Evolutionary conservation across 2,113 vertebrate species (phyloP).

Genomic region (Epinephelus lanceolatus): DNA sequence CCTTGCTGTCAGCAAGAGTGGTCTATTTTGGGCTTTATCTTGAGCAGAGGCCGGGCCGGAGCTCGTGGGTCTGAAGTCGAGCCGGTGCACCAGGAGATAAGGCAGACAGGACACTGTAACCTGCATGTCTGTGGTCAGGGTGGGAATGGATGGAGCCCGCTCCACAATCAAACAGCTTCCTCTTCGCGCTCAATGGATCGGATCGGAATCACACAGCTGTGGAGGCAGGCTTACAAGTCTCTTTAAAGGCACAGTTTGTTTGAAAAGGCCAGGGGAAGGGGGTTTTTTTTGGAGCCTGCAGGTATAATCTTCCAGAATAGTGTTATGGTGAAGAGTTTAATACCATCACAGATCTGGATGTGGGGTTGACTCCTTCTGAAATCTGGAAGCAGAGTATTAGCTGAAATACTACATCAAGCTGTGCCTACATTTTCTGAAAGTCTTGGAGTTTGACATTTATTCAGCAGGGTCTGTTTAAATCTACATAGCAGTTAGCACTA

Average conservation of each 20-base stretch:
- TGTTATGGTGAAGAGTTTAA: conserved; percentile 2
- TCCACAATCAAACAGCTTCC: conserved; percentile 71
- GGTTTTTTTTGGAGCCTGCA: conserved; percentile 22
- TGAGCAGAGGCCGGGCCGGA: conserved; percentile 62
- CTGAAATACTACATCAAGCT: not conserved
- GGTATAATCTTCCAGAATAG: not conserved
- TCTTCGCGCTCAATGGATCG: conserved; percentile 59
- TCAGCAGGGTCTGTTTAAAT: not conserved
- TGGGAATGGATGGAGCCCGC: conserved; percentile 66
- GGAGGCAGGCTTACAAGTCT: conserved; percentile 52
- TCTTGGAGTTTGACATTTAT: not conserved
- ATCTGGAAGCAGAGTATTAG: not conserved
- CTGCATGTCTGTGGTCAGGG: conserved; percentile 75
- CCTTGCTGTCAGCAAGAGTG: conserved; percentile 77
- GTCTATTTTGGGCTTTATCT: conserved; percentile 85
- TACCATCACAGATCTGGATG: not conserved
- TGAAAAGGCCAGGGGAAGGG: conserved; percentile 22
- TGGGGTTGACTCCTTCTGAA: not conserved
- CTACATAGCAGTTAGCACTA: too few relatives aligned
- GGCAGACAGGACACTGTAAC: conserved; percentile 80
- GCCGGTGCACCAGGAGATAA: conserved; percentile 78
- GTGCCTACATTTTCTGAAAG: not conserved
- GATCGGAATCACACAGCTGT: conserved; percentile 65
- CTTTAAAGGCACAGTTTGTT: conserved; percentile 48
- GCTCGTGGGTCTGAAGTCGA: conserved; percentile 71